phyloP scores from a whole-genome alignment of 1,140 invertebrate species.

The Lethocerus indicus region DNA sequence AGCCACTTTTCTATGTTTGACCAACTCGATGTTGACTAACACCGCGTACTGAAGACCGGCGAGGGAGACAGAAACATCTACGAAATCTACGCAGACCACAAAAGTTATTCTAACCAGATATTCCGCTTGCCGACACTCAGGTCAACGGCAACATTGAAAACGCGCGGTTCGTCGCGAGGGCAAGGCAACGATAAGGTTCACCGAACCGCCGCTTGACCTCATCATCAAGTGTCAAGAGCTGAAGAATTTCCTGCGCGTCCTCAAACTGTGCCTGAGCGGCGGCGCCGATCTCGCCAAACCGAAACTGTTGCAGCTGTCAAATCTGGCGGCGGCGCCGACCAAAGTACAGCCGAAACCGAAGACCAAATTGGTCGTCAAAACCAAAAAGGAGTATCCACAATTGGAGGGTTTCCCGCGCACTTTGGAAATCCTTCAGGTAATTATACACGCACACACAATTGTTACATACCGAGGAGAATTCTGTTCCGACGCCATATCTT shows the following conservation, averaged over 20 bases:
- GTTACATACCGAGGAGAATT: neutral
- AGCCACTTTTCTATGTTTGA: no score
- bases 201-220: constrained; percentile 4
- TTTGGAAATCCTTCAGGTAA: neutral
- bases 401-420: neutral
- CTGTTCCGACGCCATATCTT: no score
- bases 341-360: neutral
- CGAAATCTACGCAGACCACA: no score
- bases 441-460: neutral
- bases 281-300: no score
- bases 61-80: no score
- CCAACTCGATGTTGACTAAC: no score
- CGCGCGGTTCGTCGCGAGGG: no score
- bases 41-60: no score
- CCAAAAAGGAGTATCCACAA: neutral
- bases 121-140: no score
- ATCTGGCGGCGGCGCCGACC: neutral
- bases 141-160: no score
- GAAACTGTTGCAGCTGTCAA: neutral
- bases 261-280: neutral
- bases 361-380: neutral
- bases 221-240: constrained; percentile 1
- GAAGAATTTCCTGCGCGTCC: neutral
- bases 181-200: constrained; percentile 5
- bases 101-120: no score